phyloP scores from a whole-genome alignment of 2,797 vertebrate genomes.

The Pitangus sulphuratus region DNA sequence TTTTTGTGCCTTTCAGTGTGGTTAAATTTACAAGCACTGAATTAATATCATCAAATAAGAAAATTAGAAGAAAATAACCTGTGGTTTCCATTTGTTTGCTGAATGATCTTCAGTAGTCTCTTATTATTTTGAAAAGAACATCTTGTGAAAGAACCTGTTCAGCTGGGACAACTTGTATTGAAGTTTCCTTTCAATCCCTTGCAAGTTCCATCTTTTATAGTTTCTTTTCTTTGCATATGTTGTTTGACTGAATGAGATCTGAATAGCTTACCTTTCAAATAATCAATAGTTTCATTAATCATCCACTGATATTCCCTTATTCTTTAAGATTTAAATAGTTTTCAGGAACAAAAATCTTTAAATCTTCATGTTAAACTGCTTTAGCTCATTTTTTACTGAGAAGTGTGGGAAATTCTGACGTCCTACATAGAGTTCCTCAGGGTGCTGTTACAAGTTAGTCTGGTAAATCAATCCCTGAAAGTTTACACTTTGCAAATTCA shows the following conservation, averaged over 20 bases:
- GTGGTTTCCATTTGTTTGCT: neutral
- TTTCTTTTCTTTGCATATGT: neutral
- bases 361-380: neutral
- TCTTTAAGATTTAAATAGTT: neutral
- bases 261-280: neutral
- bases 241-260: neutral
- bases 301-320: neutral
- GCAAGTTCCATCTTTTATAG: neutral
- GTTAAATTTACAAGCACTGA: neutral
- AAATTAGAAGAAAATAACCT: neutral
- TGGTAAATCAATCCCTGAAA: neutral
- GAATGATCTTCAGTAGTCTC: neutral
- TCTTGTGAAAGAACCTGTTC: neutral
- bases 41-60: neutral
- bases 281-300: neutral
- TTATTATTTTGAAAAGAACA: neutral
- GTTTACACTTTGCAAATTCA: neutral
- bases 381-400: neutral
- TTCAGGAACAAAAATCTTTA: neutral
- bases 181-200: neutral
- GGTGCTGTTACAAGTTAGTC: neutral
- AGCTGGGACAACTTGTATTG: neutral
- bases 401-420: neutral
- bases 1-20: neutral
- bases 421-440: neutral